Conservation (phyloP, 2,113 vertebrate genomes). For the Pollachius pollachius region DNA sequence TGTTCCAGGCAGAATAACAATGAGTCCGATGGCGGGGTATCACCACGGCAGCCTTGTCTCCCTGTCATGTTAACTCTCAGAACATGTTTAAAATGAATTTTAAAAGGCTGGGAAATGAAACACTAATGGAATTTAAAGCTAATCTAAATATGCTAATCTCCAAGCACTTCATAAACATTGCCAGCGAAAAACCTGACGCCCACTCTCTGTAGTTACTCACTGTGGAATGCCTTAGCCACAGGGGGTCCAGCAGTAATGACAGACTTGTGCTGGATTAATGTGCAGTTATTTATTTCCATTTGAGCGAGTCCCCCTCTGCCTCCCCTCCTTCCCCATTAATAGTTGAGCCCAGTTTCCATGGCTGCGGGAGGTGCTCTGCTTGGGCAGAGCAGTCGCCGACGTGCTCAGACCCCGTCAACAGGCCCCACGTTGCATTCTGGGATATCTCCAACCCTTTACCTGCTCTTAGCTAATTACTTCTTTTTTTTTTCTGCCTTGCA, state of each 20-base stretch:
- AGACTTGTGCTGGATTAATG: slow-evolving; percentile 70
- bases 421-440: slow-evolving; percentile 59
- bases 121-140: slow-evolving; percentile 73
- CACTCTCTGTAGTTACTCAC: slow-evolving; percentile 55
- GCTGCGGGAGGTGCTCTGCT: slow-evolving; percentile 41
- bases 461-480: slow-evolving; percentile 90
- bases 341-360: slow-evolving; percentile 31
- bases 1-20: neutral
- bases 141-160: slow-evolving; percentile 79
- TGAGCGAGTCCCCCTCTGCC: slow-evolving; percentile 45
- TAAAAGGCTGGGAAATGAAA: slow-evolving; percentile 54
- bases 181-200: slow-evolving; percentile 50
- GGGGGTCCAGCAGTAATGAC: slow-evolving; percentile 71
- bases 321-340: slow-evolving; percentile 6
- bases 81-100: slow-evolving; percentile 42
- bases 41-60: neutral
- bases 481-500: slow-evolving; percentile 59
- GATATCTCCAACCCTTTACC: slow-evolving; percentile 69
- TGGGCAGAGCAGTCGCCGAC: slow-evolving; percentile 40
- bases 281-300: slow-evolving; percentile 73
- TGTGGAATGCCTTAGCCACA: slow-evolving; percentile 68
- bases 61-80: slow-evolving; percentile 26
- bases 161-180: slow-evolving; percentile 64
- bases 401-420: slow-evolving; percentile 43
- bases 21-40: neutral